A percentile compares a stretch with the other conserved stretches of the same genome.
These are phyloP conservation scores for Pseudomyrmex pallidus DNA, from an alignment of 1,140 invertebrate species.

Conservation along the genomic window DNA sequence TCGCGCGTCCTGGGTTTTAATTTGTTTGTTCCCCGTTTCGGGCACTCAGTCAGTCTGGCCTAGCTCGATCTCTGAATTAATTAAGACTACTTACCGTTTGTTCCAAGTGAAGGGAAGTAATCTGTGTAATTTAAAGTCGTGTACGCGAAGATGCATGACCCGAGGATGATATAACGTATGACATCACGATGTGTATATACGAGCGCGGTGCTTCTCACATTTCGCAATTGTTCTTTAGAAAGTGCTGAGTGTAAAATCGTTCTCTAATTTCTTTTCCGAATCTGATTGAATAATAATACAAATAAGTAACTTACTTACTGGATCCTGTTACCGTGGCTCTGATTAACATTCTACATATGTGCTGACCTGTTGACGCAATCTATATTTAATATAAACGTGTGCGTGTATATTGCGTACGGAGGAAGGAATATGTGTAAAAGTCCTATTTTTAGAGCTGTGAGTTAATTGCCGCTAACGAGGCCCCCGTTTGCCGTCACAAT, in stretches of 20 bases:
- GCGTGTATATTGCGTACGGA: no score
- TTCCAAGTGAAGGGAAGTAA: conserved; percentile 54
- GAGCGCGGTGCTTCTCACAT: no score
- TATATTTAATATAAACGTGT: no score
- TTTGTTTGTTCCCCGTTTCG: conserved; percentile 56
- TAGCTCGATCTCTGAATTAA: conserved; percentile 31
- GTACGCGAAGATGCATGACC: no score
- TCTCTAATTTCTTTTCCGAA: not conserved
- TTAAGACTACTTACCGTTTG: conserved; percentile 35
- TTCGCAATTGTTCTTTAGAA: no score
- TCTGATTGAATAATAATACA: no score
- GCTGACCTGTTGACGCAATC: no score
- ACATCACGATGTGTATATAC: not conserved
- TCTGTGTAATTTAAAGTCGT: conserved; percentile 55
- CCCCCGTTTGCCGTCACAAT: conserved; percentile 13
- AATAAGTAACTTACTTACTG: no score
- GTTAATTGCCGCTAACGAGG: conserved; percentile 78
- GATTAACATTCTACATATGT: conserved; percentile 50
- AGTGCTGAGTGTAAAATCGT: not conserved
- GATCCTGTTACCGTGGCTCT: not conserved
- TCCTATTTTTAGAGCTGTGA: conserved; percentile 77
- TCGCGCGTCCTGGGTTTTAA: conserved; percentile 67
- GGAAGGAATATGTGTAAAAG: conserved; percentile 4
- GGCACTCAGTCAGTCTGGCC: conserved; percentile 51
- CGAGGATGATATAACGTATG: not conserved